Percentiles rank a stretch among this genome's conserved stretches.
Conservation (phyloP, 1,140 invertebrate species). For the fruit fly (Drosophila melanogaster) region Release_6_plus_ISO1_MT NT_037436.4:15196501-15197000, state of each 20-base stretch:
- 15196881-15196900: too few relatives aligned
- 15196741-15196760: not conserved
- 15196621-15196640: conserved; percentile 81
- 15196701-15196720: conserved; percentile 42
- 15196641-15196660: conserved; percentile 81
- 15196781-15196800: not conserved
- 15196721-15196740: conserved; percentile 14
- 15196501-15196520: conserved; percentile 40
- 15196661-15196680: conserved; percentile 82
- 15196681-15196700: conserved; percentile 59
- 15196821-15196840: too few relatives aligned
- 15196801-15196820: not conserved
- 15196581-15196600: conserved; percentile 43
- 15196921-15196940: too few relatives aligned
- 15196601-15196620: conserved; percentile 77
- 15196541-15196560: conserved; percentile 65
- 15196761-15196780: not conserved
- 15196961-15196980: too few relatives aligned
- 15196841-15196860: not conserved
- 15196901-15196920: too few relatives aligned
- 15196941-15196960: too few relatives aligned
- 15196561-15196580: conserved; percentile 36
- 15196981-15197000: too few relatives aligned
- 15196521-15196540: conserved; percentile 25
- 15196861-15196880: too few relatives aligned